Percentiles rank a stretch among this genome's conserved stretches.
Evolutionary conservation across 2,113 vertebrate genomes (phyloP).

Genomic region (Rhegmatorhina hoffmannsi): DNA sequence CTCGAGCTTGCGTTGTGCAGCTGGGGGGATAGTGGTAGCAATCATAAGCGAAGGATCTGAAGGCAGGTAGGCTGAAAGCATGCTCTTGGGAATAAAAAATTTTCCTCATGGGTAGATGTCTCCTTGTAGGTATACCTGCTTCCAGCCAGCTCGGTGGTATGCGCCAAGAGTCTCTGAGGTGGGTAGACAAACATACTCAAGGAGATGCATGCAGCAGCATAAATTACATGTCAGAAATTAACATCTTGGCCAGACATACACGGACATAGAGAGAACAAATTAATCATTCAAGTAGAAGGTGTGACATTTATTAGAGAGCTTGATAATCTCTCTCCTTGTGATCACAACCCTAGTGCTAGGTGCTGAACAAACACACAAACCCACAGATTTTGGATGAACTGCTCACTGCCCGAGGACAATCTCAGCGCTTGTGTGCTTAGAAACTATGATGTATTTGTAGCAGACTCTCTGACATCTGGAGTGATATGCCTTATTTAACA

Average conservation of each 20-base stretch:
- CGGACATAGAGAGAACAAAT: background rate
- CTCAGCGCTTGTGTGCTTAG: background rate
- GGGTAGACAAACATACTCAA: background rate
- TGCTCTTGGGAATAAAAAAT: rapidly evolving
- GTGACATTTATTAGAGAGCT: background rate
- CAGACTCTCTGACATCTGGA: background rate
- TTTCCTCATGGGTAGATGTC: background rate
- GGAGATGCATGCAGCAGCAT: background rate
- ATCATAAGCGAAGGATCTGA: rapidly evolving
- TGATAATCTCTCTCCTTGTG: background rate
- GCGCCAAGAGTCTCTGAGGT: background rate
- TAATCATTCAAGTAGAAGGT: background rate
- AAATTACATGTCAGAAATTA: background rate
- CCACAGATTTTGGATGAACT: background rate
- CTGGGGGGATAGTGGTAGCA: rapidly evolving
- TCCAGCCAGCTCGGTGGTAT: background rate
- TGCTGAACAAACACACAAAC: background rate
- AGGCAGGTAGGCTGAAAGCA: too few relatives aligned
- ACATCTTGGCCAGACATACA: background rate
- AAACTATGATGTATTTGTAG: background rate
- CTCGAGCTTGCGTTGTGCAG: rapidly evolving
- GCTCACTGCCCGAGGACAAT: background rate
- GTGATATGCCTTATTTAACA: background rate
- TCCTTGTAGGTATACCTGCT: too few relatives aligned
- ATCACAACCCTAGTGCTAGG: background rate